Conservation (phyloP, 2,888 invertebrate genomes). For the Adela reaumurella region DNA sequence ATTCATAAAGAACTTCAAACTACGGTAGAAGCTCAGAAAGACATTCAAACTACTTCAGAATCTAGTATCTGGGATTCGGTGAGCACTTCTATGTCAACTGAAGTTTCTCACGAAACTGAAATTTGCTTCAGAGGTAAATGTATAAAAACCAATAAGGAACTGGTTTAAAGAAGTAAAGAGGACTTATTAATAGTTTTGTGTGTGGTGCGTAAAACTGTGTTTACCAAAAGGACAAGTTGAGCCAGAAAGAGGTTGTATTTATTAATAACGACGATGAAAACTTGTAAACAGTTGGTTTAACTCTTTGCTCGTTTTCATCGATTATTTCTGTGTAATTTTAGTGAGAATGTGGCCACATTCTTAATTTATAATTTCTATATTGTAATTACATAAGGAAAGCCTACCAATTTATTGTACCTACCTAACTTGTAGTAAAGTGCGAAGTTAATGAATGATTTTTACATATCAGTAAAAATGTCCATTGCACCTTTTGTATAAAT, state of each 20-base stretch:
- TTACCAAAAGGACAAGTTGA: slow-evolving; percentile 25
- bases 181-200: not conserved
- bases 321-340: slow-evolving; percentile 1
- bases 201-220: slow-evolving; percentile 13
- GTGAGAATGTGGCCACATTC: slow-evolving; percentile 2
- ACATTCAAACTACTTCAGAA: slow-evolving; percentile 28
- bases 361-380: not conserved
- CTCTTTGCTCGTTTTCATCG: slow-evolving; percentile 50
- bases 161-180: slow-evolving; percentile 25
- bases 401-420: too few species aligned
- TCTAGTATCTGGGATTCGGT: slow-evolving; percentile 53
- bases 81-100: slow-evolving; percentile 76
- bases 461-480: too few species aligned
- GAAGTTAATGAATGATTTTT: too few species aligned
- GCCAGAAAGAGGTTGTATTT: not conserved
- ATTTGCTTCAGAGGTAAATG: slow-evolving; percentile 85
- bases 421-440: too few species aligned
- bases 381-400: not conserved
- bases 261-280: slow-evolving; percentile 27
- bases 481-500: too few species aligned
- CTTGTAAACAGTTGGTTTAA: slow-evolving; percentile 36
- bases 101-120: slow-evolving; percentile 81
- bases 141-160: slow-evolving; percentile 60
- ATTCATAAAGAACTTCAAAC: too few species aligned
- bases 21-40: slow-evolving; percentile 14